Percentiles rank a stretch among this genome's conserved stretches.
Evolutionary conservation across 2,888 invertebrate genomes (phyloP).

Genomic region (Perizoma flavofasciatum): DNA sequence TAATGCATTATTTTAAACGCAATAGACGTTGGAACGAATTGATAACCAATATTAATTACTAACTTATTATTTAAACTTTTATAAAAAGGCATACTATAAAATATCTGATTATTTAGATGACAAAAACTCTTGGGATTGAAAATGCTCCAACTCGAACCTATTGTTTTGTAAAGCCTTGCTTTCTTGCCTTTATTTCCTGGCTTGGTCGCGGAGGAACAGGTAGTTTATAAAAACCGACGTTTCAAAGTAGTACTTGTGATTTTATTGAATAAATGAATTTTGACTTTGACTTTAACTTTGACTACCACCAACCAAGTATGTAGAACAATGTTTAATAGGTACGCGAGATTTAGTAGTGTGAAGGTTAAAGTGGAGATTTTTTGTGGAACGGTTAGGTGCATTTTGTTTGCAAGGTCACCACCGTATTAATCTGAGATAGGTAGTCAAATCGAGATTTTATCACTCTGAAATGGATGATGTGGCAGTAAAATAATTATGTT

Average conservation of each 20-base stretch:
- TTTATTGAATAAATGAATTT: no score
- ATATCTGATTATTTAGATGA: no score
- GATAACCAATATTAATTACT: slow-evolving; percentile 27
- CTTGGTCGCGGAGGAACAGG: no score
- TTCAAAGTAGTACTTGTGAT: no score
- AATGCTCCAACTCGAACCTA: no score
- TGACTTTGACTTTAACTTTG: no score
- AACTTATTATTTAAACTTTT: no score
- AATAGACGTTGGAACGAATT: slow-evolving; percentile 10
- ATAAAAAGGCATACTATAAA: no score
- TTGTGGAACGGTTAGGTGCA: slow-evolving; percentile 41
- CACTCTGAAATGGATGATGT: background rate
- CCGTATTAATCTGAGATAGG: background rate
- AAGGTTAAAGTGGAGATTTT: slow-evolving; percentile 56
- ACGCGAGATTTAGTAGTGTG: slow-evolving; percentile 40
- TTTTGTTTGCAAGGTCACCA: slow-evolving; percentile 4
- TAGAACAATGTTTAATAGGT: slow-evolving; percentile 31
- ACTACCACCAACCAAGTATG: slow-evolving; percentile 9
- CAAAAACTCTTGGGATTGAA: no score
- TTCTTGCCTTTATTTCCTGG: no score
- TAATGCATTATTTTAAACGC: background rate
- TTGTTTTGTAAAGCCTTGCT: no score
- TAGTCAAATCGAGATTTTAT: background rate
- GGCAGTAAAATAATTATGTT: background rate
- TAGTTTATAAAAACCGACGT: no score